Conservation (phyloP, 2,888 invertebrate genomes). For the Drosophila ochracea region DNA sequence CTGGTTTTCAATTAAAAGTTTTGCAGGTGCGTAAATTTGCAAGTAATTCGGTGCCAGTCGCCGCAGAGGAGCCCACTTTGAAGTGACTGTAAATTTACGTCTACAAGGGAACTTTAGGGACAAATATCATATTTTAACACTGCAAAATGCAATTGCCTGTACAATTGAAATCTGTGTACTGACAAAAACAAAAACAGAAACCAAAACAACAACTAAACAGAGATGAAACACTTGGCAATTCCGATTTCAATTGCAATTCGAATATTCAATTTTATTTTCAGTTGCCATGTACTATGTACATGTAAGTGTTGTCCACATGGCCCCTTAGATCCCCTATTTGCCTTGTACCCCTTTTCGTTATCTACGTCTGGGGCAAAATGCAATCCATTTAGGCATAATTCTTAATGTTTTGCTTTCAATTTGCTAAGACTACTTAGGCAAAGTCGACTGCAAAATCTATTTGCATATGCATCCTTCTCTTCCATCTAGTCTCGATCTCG, state of each 20-base stretch:
- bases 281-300: constrained; percentile 53
- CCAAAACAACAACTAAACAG: constrained; percentile 5
- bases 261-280: constrained; percentile 50
- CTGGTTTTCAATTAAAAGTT: constrained; percentile 83
- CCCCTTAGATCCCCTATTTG: constrained; percentile 22
- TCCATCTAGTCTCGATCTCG: neutral
- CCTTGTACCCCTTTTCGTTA: neutral
- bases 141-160: constrained; percentile 33
- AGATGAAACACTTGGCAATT: constrained; percentile 3
- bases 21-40: constrained; percentile 71
- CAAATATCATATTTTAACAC: constrained; percentile 40
- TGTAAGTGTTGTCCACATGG: constrained; percentile 70
- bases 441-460: constrained; percentile 44
- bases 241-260: constrained; percentile 28
- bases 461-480: constrained; percentile 59
- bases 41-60: constrained; percentile 20
- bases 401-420: constrained; percentile 82
- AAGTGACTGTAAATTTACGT: constrained; percentile 42
- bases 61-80: constrained; percentile 48
- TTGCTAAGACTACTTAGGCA: constrained; percentile 73
- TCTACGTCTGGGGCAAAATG: constrained; percentile 15
- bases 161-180: constrained; percentile 73
- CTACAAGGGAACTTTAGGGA: neutral
- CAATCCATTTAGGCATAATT: constrained; percentile 74
- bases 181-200: constrained; percentile 53